phyloP scores from a whole-genome alignment of 2,113 vertebrate genomes.

The Cyphomyrus discorhynchus region DNA sequence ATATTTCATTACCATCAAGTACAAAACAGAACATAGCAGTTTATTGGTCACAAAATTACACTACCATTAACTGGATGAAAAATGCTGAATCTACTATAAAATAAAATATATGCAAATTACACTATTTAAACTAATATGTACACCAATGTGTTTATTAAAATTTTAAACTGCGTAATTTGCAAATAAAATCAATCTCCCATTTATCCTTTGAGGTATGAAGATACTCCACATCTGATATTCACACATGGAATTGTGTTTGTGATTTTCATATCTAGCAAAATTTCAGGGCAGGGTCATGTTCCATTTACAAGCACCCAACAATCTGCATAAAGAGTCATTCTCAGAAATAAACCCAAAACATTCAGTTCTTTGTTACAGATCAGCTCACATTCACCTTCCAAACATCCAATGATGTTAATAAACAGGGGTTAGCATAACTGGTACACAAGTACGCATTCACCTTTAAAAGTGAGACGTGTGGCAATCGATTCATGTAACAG shows the following conservation, averaged over 20 bases:
- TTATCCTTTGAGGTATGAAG: not conserved
- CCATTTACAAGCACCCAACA: not conserved
- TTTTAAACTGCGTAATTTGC: not conserved
- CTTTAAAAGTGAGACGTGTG: too few relatives aligned
- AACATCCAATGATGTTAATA: not conserved
- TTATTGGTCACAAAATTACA: not conserved
- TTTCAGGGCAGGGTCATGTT: not conserved
- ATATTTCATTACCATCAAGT: not conserved
- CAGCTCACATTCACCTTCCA: not conserved
- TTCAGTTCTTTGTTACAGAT: not conserved
- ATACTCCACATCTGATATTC: not conserved
- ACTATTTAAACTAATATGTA: not conserved
- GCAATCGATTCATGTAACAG: too few relatives aligned
- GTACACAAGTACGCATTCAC: too few relatives aligned
- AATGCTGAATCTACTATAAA: not conserved
- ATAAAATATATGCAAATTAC: not conserved
- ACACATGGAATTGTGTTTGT: not conserved
- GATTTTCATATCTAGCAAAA: not conserved
- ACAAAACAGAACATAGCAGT: conserved; percentile 4
- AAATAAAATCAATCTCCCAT: not conserved
- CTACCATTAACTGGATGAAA: not conserved
- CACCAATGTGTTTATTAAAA: not conserved
- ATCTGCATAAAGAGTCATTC: not conserved
- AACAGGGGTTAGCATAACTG: too few relatives aligned
- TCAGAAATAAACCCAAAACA: not conserved